Evolutionary conservation across 2,113 vertebrate genomes (phyloP), one percentile per base, ranked within the genome.

Genomic region (Callorhinus ursinus): DNA sequence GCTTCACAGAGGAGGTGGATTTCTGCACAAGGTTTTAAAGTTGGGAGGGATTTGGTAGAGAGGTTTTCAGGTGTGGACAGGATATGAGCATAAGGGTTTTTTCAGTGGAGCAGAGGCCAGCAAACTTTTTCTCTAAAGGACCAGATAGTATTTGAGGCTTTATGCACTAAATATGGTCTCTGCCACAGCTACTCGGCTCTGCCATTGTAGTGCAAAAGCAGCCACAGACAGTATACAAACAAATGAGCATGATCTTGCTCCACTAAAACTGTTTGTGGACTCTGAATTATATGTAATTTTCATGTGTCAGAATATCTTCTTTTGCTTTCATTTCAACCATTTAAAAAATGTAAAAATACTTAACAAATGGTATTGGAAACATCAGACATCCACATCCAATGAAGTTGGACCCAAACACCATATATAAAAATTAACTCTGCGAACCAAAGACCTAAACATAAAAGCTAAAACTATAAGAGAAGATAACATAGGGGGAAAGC

Each of bases 241-340:
- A 15, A 79, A 10, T 55, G 76, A 76, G 31, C 6, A 7, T 80
- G 76, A 28, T 46, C 22, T 0, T 76, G 19, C 31, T 74, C 63
- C 26, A 46, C 36, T 51, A 2, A 51, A 88, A 57, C 11, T 90
- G 13, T n/a, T 74, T 49, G 36, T 26, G 49, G 59, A 24, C 31
- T 88, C 86, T 67, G 65, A 89, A 55, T 94, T 88, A 93, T 13
- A 28, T 79, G 5, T 63, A 59, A 69, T 95, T 96, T 96, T 90
- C 33, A 71, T 71, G 63, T 94, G 33, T 57, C 24, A 80, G 51
- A 85, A 92, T 74, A 88, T 67, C 28, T 89, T 92, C 19, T 82
- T 96, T 96, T 85, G 51, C 6, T 95, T 90, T 97, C 92, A 42
- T 95, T 94, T 81, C 21, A 97, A 19, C 21, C 69, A 80, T 77